Evolutionary conservation across 2,113 vertebrate genomes (phyloP).

Genomic region (Perca fluviatilis): DNA sequence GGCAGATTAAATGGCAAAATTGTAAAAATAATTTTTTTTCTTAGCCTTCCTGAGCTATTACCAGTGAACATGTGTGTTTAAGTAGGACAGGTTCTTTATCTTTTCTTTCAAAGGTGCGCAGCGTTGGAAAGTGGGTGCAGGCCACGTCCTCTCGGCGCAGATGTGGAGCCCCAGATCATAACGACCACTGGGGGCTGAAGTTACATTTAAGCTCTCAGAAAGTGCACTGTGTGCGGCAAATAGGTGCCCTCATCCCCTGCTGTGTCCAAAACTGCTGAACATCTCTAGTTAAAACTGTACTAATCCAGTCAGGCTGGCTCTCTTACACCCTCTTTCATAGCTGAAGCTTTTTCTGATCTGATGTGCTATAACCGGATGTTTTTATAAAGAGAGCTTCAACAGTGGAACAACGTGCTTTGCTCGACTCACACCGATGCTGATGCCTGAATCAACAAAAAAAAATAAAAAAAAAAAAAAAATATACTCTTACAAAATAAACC

Average conservation of each 20-base stretch:
- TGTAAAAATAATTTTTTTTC: too few relatives aligned
- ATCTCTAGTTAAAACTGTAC: too few relatives aligned
- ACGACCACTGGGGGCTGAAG: neutral
- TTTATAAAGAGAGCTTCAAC: neutral
- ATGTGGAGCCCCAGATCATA: too few relatives aligned
- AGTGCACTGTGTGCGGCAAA: neutral
- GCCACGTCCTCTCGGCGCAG: conserved; percentile 88
- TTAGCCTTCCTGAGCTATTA: neutral
- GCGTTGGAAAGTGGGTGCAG: conserved; percentile 88
- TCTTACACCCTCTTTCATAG: too few relatives aligned
- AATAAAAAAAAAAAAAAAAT: too few relatives aligned
- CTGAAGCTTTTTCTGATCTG: neutral
- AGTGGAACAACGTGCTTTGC: neutral
- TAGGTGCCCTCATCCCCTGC: neutral
- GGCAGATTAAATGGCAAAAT: neutral
- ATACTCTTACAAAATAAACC: too few relatives aligned
- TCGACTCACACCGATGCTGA: too few relatives aligned
- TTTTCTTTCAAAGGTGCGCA: conserved; percentile 82
- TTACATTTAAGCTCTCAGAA: neutral
- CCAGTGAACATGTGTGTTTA: neutral
- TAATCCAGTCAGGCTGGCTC: neutral
- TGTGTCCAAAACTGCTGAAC: too few relatives aligned
- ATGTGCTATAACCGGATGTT: neutral
- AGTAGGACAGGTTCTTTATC: neutral
- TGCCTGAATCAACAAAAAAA: neutral